Evolutionary conservation across 1,140 invertebrate genomes (phyloP), one percentile per base, ranked within the genome.

Genomic region (Lepidurus packardi): DNA sequence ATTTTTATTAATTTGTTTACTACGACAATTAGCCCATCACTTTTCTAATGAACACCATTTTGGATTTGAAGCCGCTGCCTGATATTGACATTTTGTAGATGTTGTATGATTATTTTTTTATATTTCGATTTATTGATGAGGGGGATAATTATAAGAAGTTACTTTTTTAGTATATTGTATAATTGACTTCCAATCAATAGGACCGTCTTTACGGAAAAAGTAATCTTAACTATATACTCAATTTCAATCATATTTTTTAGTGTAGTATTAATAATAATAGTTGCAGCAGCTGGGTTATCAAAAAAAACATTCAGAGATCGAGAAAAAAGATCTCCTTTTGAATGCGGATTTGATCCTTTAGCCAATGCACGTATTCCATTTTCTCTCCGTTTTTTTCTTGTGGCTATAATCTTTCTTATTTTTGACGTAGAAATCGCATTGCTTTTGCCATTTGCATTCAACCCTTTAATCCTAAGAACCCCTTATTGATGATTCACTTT

Each of bases 61-160:
- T 84, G 88, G 89, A 81, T 91, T 91, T 87, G 89, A 92, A 88
- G 87, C 88, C 78, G 88, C 88, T 77, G 87, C 89, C 43, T 91
- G 90, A 89, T 92, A 91, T 80, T 92, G 90, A 89, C 90, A 91
- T 85, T 92, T 92, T 87, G 88, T 92, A 77, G 90, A 92, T 88
- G 87, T 91, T 81, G 87, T 92, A 11, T 92, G 90, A 89, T 84
- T 92, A 87, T 91, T 91, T 82, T 82, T 91, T 80, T 91, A 89
- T 87, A 85, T 90, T 80, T 88, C 86, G 77, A 87, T 91, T 84
- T 91, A 91, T 82, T 91, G 89, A 89, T 91, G 89, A 89, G 86
- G 87, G 82, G 86, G 79, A 11, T 82, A 82, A 78, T 25, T 25
- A 25, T 79, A 81, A n/a, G n/a, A n/a, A 34, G 0, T 0, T 34